Percentiles rank a stretch among this genome's conserved stretches.
These are phyloP conservation scores for Melinopterus prodromus DNA, from an alignment of 2,888 invertebrate species.

Conservation along the genomic window DNA sequence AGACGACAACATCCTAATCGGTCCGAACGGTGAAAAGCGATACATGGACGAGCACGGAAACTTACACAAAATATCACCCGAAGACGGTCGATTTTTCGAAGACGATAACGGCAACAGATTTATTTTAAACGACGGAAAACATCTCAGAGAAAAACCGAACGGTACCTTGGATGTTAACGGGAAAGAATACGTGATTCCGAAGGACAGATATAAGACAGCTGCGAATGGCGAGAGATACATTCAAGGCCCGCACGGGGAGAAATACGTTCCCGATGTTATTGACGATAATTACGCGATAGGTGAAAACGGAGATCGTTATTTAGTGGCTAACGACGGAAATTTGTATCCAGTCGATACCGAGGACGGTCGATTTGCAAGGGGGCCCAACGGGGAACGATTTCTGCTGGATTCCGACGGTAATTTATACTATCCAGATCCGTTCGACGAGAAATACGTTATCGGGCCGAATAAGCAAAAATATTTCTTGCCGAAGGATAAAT, in stretches of 20 bases:
- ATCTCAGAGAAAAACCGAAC: constrained; percentile 5
- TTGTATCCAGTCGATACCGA: constrained; percentile 33
- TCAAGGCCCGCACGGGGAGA: constrained; percentile 29
- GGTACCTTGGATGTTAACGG: background rate
- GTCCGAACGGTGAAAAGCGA: constrained; percentile 31
- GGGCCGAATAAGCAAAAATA: constrained; percentile 31
- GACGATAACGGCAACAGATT: constrained; percentile 20
- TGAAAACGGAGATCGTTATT: constrained; percentile 28
- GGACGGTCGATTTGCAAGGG: constrained; percentile 32
- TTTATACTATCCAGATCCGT: constrained; percentile 32
- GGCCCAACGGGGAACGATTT: constrained; percentile 28
- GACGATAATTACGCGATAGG: constrained; percentile 33
- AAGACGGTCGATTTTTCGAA: constrained; percentile 31
- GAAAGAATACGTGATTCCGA: constrained; percentile 27
- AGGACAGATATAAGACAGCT: constrained; percentile 28
- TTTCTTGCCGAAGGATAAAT: constrained; percentile 31
- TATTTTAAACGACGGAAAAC: background rate
- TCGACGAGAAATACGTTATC: constrained; percentile 30
- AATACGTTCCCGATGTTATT: constrained; percentile 32
- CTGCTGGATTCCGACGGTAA: constrained; percentile 33
- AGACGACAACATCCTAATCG: constrained; percentile 30
- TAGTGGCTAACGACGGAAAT: constrained; percentile 29
- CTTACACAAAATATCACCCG: constrained; percentile 26
- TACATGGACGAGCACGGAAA: constrained; percentile 26
- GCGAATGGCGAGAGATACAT: constrained; percentile 33